phyloP scores from a whole-genome alignment of 2,888 invertebrate species.

The Leucoma salicis region DNA sequence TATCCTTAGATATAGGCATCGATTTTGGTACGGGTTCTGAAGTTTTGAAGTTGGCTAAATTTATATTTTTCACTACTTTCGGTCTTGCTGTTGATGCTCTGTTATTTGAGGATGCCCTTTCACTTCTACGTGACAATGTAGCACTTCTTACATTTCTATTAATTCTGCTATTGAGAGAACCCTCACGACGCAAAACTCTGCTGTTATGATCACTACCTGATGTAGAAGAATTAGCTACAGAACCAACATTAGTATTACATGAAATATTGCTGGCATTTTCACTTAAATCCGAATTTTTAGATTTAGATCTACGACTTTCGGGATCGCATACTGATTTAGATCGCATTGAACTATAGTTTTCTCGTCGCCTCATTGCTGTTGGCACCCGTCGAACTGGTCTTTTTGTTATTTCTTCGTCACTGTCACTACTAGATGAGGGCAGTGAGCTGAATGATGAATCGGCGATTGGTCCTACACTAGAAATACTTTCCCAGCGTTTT shows the following conservation, averaged over 20 bases:
- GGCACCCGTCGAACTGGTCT: conserved; percentile 61
- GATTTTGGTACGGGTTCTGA: conserved; percentile 76
- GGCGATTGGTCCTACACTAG: conserved; percentile 86
- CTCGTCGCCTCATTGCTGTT: conserved; percentile 64
- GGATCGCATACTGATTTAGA: conserved; percentile 78
- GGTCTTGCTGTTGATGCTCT: conserved; percentile 85
- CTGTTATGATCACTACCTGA: conserved; percentile 73
- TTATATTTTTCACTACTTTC: conserved; percentile 75
- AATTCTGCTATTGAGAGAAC: conserved; percentile 60
- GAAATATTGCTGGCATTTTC: conserved; percentile 75
- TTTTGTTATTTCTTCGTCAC: conserved; percentile 69
- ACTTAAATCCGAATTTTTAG: conserved; percentile 63
- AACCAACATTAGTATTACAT: conserved; percentile 65
- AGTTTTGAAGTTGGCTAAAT: conserved; percentile 70
- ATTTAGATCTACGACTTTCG: conserved; percentile 59
- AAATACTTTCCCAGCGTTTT: conserved; percentile 84
- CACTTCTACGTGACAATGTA: conserved; percentile 63
- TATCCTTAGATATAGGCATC: conserved; percentile 81
- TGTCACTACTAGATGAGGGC: conserved; percentile 75
- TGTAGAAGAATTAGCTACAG: conserved; percentile 70
- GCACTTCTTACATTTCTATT: conserved; percentile 78
- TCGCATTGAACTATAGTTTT: conserved; percentile 65
- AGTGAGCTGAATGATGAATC: conserved; percentile 85
- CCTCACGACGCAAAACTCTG: conserved; percentile 63
- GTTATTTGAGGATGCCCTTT: conserved; percentile 74